phyloP scores from a whole-genome alignment of 2,888 invertebrate species.

The Azorinus chamasolen region DNA sequence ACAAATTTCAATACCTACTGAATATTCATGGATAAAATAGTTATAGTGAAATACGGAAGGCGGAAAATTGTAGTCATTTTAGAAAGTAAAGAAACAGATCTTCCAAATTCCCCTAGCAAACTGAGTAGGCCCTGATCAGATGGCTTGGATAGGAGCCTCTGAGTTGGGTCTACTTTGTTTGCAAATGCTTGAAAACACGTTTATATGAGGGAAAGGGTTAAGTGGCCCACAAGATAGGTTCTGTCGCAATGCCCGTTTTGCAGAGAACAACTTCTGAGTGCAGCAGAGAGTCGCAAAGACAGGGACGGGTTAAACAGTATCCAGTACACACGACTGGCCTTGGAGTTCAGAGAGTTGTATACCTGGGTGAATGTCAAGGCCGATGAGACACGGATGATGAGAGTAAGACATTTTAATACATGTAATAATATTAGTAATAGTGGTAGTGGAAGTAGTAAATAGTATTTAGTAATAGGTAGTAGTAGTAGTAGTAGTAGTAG shows the following conservation, averaged over 20 bases:
- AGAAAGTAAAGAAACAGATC: no score
- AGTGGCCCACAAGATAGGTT: not conserved
- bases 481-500: conserved; percentile 1
- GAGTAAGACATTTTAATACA: no score
- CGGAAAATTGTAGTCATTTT: no score
- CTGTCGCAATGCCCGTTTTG: not conserved
- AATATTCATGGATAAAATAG: no score
- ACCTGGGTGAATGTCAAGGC: conserved; percentile 55
- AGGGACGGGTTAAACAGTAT: conserved; percentile 45
- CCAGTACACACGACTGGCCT: conserved; percentile 27
- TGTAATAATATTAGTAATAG: not conserved
- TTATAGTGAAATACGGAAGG: no score
- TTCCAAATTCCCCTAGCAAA: no score
- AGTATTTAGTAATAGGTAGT: not conserved
- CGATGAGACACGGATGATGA: conserved; percentile 37
- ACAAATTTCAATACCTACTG: no score
- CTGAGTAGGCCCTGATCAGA: no score
- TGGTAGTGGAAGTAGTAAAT: not conserved
- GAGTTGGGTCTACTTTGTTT: no score
- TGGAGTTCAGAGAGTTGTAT: conserved; percentile 46
- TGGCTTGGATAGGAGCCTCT: no score
- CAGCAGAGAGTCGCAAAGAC: conserved; percentile 15
- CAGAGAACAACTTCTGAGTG: conserved; percentile 34
- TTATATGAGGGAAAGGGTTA: no score
- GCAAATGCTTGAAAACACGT: no score